Percentiles rank a stretch among this genome's conserved stretches.
Conservation (phyloP, 2,797 vertebrate species). For the Potorous gilbertii region DNA sequence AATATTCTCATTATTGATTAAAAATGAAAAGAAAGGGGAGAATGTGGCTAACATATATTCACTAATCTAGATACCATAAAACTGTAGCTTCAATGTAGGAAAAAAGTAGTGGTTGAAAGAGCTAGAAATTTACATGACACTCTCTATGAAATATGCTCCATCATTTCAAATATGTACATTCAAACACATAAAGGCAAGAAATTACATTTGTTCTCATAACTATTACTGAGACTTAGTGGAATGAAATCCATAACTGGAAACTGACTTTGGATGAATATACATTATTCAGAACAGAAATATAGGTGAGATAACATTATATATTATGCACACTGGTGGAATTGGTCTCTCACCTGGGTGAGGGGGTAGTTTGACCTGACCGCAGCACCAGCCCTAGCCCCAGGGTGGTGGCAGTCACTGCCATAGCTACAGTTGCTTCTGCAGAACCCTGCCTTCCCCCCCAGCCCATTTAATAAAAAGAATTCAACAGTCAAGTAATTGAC, state of each 20-base stretch:
- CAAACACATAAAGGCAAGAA: not conserved
- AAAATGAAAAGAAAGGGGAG: not conserved
- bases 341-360: too few species aligned
- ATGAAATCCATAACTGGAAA: not conserved
- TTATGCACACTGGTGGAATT: not conserved
- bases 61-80: not conserved
- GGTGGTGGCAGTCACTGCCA: too few species aligned
- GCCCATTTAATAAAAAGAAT: too few species aligned
- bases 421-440: too few species aligned
- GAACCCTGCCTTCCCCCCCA: too few species aligned
- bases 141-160: not conserved
- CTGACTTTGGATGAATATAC: not conserved
- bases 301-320: not conserved
- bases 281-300: not conserved
- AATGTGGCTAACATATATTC: not conserved
- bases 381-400: too few species aligned
- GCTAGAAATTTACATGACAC: not conserved
- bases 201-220: not conserved
- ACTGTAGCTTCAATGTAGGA: not conserved
- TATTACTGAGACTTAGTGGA: not conserved
- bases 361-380: too few species aligned
- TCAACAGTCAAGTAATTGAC: too few species aligned
- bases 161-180: not conserved
- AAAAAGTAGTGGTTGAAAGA: not conserved
- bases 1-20: not conserved